phyloP scores from a whole-genome alignment of 2,113 vertebrate species.

The Zosterops borbonicus region DNA sequence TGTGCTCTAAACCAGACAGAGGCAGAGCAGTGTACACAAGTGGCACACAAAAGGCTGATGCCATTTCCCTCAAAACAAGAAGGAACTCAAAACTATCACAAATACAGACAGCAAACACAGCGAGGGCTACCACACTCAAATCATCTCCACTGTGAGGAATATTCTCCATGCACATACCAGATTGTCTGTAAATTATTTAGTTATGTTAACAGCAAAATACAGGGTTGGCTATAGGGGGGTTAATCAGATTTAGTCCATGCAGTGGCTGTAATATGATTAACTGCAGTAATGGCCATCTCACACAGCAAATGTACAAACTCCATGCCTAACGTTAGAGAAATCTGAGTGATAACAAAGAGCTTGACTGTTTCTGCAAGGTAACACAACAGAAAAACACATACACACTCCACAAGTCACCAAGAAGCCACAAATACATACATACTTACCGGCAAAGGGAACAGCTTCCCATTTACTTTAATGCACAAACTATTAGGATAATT shows the following conservation, averaged over 20 bases:
- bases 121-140: background rate
- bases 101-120: background rate
- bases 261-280: background rate
- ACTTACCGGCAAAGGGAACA: conserved; percentile 93
- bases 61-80: background rate
- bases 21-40: background rate
- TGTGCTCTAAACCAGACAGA: background rate
- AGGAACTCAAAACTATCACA: background rate
- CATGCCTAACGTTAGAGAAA: background rate
- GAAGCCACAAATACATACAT: background rate
- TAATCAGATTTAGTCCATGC: background rate
- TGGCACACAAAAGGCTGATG: background rate
- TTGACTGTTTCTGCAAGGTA: background rate
- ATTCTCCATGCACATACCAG: background rate
- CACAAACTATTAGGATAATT: conserved; percentile 94
- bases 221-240: background rate
- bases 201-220: background rate
- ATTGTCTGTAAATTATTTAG: background rate
- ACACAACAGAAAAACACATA: background rate
- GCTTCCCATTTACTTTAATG: conserved; percentile 97
- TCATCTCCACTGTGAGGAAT: background rate
- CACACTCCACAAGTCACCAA: background rate
- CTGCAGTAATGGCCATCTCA: background rate
- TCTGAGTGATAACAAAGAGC: background rate
- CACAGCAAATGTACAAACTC: background rate